Conservation (phyloP, 1,140 invertebrate genomes). For the Acromyrmex echinatior region DNA sequence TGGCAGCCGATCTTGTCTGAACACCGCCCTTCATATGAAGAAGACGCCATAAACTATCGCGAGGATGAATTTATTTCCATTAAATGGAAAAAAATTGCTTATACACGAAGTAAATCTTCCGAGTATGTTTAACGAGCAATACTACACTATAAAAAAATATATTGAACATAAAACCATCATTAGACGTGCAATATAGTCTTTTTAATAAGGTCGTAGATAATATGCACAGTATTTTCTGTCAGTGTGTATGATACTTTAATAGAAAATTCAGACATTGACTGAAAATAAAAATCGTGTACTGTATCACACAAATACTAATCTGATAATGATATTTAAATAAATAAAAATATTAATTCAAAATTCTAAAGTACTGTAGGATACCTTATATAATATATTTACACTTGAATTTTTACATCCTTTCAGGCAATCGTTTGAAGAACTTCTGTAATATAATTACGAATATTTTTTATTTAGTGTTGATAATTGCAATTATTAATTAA, state of each 20-base stretch:
- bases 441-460: background rate
- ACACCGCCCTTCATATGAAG: background rate
- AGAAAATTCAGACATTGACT: background rate
- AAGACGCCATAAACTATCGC: slow-evolving; percentile 6
- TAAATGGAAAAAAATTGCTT: slow-evolving; percentile 3
- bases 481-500: background rate
- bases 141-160: slow-evolving; percentile 30
- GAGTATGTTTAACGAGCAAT: background rate
- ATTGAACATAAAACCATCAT: background rate
- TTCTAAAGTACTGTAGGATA: background rate
- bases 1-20: slow-evolving; percentile 38
- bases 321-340: background rate
- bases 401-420: background rate
- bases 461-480: background rate
- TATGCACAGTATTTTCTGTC: background rate
- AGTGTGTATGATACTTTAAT: background rate
- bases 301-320: background rate
- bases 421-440: background rate
- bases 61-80: slow-evolving; percentile 40
- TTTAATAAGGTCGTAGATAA: background rate
- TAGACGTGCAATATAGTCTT: background rate
- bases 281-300: background rate
- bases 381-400: background rate
- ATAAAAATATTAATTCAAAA: background rate
- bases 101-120: background rate